A percentile compares a stretch with the other conserved stretches of the same genome.
Evolutionary conservation across 2,113 vertebrate genomes (phyloP).

Genomic region (cattle (Bos taurus)): ARS-UCD2.0 NC_037334.1:101839001-101839500

Average conservation of each 20-base stretch:
- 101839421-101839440: not conserved
- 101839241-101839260: not conserved
- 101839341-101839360: not conserved
- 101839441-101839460: conserved; percentile 25
- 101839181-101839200: conserved; percentile 23
- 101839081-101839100: conserved; percentile 15
- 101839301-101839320: not conserved
- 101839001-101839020: not conserved
- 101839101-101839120: conserved; percentile 33
- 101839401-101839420: not conserved
- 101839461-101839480: not conserved
- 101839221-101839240: conserved; percentile 10
- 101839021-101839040: not conserved
- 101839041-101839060: conserved; percentile 5
- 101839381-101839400: conserved; percentile 9
- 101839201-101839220: conserved; percentile 30
- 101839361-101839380: conserved; percentile 31
- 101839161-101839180: conserved; percentile 10
- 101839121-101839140: conserved; percentile 56
- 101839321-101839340: not conserved
- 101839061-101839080: conserved; percentile 1
- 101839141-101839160: conserved; percentile 36
- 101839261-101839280: not conserved
- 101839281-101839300: not conserved
- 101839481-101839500: not conserved